phyloP scores from a whole-genome alignment of 2,113 vertebrate species.

The Tautogolabrus adspersus region DNA sequence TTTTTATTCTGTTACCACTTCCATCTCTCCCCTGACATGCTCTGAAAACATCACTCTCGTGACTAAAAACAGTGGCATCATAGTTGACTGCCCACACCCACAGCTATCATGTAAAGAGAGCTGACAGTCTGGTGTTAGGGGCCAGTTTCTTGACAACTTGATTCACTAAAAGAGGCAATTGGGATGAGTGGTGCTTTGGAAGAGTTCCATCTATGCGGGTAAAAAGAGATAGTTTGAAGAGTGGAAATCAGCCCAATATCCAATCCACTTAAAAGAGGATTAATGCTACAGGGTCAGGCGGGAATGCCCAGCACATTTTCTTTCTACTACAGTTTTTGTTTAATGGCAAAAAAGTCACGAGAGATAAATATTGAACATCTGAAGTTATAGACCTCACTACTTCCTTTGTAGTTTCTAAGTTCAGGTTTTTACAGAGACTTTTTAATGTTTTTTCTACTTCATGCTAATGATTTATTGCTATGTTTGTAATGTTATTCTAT shows the following conservation, averaged over 20 bases:
- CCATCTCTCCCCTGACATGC: not conserved
- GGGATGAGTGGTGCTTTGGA: conserved; percentile 72
- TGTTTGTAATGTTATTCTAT: not conserved
- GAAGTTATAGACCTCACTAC: not conserved
- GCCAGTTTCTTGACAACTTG: conserved; percentile 50
- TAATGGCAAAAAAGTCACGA: conserved; percentile 9
- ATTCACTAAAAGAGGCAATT: conserved; percentile 70
- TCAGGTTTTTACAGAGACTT: not conserved
- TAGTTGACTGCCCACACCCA: conserved; percentile 23
- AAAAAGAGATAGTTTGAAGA: conserved; percentile 50
- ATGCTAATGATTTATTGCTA: not conserved
- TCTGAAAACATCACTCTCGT: not conserved
- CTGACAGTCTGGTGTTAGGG: conserved; percentile 27
- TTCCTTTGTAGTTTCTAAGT: not conserved
- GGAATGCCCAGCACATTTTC: conserved; percentile 37
- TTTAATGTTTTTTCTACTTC: not conserved
- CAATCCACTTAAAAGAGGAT: conserved; percentile 72
- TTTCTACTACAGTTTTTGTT: conserved; percentile 30
- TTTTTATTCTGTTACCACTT: too few species aligned
- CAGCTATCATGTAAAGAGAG: conserved; percentile 28
- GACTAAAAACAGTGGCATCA: not conserved
- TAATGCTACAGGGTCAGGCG: conserved; percentile 47
- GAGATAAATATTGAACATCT: conserved; percentile 5
- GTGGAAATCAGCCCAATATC: conserved; percentile 44
- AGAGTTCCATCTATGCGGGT: conserved; percentile 55